Evolutionary conservation across 2,113 vertebrate genomes (phyloP).

Genomic region (Gnathonemus echidnorhynchus): DNA sequence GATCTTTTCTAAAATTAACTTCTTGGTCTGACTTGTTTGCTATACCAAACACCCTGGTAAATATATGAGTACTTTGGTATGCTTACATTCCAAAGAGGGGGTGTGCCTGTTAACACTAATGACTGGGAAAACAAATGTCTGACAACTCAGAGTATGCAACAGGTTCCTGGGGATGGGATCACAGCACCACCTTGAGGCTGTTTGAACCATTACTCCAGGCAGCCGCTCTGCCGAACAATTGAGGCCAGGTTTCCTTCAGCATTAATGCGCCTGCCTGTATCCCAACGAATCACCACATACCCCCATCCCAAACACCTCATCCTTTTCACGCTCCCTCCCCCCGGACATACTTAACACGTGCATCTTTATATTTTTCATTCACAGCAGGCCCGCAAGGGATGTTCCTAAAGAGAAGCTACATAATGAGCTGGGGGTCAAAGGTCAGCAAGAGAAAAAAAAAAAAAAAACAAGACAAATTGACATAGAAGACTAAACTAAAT

Average conservation of each 20-base stretch:
- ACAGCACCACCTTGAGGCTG: conserved; percentile 37
- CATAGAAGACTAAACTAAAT: background rate
- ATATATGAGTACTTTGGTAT: background rate
- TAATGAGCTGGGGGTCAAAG: background rate
- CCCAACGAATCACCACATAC: background rate
- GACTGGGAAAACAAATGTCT: background rate
- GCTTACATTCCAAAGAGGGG: background rate
- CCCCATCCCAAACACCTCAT: background rate
- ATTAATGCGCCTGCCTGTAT: background rate
- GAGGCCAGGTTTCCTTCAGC: background rate
- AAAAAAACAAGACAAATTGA: background rate
- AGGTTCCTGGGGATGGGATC: conserved; percentile 33
- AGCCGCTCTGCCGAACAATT: background rate
- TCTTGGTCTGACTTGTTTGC: background rate
- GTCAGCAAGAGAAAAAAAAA: background rate
- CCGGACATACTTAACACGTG: background rate
- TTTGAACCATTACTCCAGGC: background rate
- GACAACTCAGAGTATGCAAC: conserved; percentile 26
- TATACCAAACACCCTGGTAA: background rate
- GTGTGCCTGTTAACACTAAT: background rate
- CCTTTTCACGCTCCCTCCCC: background rate
- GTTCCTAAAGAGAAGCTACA: background rate
- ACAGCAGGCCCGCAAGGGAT: background rate
- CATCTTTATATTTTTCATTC: background rate
- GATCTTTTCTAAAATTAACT: background rate